phyloP scores from a whole-genome alignment of 2,888 invertebrate genomes.

The Germaria angustata region DNA sequence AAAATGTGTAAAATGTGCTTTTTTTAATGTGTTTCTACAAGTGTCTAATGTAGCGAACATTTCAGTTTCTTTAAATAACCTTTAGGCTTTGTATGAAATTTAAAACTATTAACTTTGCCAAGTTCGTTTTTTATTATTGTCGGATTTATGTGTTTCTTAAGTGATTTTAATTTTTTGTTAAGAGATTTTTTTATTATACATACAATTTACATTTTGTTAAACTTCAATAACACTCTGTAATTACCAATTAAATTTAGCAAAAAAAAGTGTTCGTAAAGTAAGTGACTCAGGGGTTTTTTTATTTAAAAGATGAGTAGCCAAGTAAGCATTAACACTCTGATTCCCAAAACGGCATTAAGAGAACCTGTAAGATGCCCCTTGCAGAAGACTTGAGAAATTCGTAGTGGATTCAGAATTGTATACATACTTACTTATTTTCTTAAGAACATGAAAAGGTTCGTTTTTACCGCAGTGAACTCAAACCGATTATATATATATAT shows the following conservation, averaged over 20 bases:
- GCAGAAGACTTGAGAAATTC: no score
- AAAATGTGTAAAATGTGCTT: not conserved
- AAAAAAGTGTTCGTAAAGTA: not conserved
- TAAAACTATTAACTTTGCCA: conserved; percentile 13
- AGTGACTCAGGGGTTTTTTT: conserved; percentile 26
- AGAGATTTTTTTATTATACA: no score
- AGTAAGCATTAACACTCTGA: not conserved
- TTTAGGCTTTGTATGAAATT: conserved; percentile 20
- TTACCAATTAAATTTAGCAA: conserved; percentile 23
- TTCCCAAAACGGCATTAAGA: no score
- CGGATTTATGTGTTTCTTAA: not conserved
- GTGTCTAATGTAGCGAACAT: conserved; percentile 8
- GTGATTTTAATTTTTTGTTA: not conserved
- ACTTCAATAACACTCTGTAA: conserved; percentile 14
- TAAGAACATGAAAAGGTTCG: no score
- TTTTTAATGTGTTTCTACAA: conserved; percentile 1
- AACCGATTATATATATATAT: no score
- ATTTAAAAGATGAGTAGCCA: conserved; percentile 8
- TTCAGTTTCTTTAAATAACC: conserved; percentile 41
- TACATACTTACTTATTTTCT: no score
- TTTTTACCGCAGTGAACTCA: no score
- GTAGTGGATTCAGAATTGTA: no score
- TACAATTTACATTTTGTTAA: not conserved
- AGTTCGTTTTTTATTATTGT: not conserved
- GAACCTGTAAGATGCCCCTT: no score